Evolutionary conservation across 2,797 vertebrate genomes (phyloP).

Genomic region (Myotis myotis): DNA sequence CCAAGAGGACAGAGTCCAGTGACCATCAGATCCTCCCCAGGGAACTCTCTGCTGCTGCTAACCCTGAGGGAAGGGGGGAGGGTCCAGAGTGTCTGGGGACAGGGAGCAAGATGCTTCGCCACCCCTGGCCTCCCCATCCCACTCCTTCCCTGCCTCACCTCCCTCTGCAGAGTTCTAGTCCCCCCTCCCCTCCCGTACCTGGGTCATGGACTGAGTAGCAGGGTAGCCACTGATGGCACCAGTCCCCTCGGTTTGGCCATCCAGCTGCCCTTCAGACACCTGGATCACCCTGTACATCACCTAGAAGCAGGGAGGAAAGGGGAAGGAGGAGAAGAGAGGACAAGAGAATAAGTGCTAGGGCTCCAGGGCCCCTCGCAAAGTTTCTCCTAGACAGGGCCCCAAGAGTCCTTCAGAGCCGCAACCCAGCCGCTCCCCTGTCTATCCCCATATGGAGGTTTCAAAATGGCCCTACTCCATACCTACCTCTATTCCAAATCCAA

Average conservation of each 20-base stretch:
- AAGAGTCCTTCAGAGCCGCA: not conserved
- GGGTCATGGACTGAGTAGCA: conserved; percentile 89
- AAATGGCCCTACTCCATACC: not conserved
- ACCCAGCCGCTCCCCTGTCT: not conserved
- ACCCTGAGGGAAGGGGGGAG: not conserved
- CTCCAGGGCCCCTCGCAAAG: not conserved
- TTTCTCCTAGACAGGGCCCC: not conserved
- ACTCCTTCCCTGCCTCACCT: not conserved
- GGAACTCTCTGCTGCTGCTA: not conserved
- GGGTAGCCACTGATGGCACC: conserved; percentile 95
- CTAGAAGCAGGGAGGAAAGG: conserved; percentile 77
- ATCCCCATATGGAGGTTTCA: not conserved
- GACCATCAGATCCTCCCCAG: not conserved
- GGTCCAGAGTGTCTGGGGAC: not conserved
- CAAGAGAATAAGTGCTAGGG: not conserved
- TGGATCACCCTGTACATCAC: conserved; percentile 97
- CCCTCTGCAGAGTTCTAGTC: not conserved
- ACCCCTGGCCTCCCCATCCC: not conserved
- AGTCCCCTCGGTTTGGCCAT: conserved; percentile 91
- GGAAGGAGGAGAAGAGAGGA: not conserved
- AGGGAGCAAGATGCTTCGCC: not conserved
- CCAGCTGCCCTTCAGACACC: conserved; percentile 94
- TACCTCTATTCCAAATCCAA: not conserved
- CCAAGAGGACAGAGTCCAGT: not conserved
- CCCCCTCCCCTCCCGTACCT: conserved; percentile 75